These are phyloP conservation scores for Echinops telfairi DNA, from an alignment of 2,113 vertebrate species.

Conservation along the genomic window DNA sequence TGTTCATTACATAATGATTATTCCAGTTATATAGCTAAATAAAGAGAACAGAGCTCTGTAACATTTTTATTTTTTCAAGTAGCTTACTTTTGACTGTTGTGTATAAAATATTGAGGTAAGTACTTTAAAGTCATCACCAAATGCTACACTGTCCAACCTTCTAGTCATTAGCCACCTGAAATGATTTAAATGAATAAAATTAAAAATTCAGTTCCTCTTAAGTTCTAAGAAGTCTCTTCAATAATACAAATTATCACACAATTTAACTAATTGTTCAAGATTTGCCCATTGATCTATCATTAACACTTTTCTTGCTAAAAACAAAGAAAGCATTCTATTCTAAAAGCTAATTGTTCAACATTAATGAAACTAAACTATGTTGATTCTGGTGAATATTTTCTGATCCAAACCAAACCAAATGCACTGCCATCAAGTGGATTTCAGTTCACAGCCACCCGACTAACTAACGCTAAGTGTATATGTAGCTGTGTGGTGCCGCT, in stretches of 20 bases:
- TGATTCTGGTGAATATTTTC: constrained; percentile 71
- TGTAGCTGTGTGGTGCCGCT: too few species aligned
- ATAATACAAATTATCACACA: constrained; percentile 56
- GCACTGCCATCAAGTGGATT: too few species aligned
- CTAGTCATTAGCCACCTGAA: neutral
- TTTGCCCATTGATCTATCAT: constrained; percentile 72
- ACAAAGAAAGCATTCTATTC: constrained; percentile 58
- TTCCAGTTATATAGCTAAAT: constrained; percentile 29
- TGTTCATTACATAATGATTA: neutral
- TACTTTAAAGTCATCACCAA: neutral
- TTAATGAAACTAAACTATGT: constrained; percentile 71
- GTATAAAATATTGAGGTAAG: neutral
- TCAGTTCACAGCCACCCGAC: too few species aligned
- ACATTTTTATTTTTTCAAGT: neutral
- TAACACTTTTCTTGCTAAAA: constrained; percentile 43
- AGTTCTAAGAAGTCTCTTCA: constrained; percentile 33
- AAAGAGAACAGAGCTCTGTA: neutral
- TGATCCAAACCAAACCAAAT: constrained; percentile 58
- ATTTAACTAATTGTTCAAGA: constrained; percentile 66
- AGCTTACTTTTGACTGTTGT: neutral
- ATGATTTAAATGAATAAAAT: neutral
- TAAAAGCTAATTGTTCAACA: neutral
- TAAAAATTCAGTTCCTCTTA: neutral
- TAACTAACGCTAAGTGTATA: too few species aligned
- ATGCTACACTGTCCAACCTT: neutral